Percentiles rank a stretch among this genome's conserved stretches.
These are phyloP conservation scores for Pipistrellus nathusii DNA, from an alignment of 2,797 vertebrate species.

Conservation along the genomic window DNA sequence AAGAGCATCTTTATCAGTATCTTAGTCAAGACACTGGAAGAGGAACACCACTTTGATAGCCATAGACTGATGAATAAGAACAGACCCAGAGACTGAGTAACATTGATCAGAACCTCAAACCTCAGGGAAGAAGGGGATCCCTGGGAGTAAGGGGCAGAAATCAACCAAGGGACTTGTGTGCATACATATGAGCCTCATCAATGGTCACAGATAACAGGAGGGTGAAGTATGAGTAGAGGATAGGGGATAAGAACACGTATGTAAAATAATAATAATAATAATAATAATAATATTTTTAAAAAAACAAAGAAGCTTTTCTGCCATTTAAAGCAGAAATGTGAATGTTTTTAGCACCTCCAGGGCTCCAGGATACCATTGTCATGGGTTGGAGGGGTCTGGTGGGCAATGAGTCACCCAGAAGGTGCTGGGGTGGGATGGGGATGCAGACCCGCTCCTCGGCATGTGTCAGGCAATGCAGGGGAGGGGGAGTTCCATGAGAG, in stretches of 20 bases:
- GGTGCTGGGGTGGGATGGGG: fast-evolving
- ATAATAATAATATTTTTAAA: no score
- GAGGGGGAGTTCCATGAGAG: background rate
- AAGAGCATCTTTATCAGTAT: background rate
- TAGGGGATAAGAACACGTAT: no score
- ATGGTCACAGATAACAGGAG: no score
- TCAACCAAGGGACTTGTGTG: no score
- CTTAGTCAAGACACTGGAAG: background rate
- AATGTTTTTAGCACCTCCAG: background rate
- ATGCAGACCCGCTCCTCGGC: background rate
- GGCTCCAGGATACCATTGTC: background rate
- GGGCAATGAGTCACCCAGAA: background rate
- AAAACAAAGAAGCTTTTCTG: background rate
- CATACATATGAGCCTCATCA: no score
- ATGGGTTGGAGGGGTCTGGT: background rate
- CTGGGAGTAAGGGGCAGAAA: no score
- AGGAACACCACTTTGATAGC: background rate
- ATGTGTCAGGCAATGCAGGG: background rate
- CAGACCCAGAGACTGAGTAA: no score
- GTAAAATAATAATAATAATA: no score
- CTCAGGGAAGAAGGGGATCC: no score
- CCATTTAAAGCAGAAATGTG: background rate
- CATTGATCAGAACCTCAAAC: no score
- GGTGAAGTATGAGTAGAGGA: no score
- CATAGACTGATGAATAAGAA: no score